Evolutionary conservation across 92 coral and sea anemone genomes (phyloP), one percentile per base, ranked within the genome.

Genomic region (Nematostella vectensis): DNA sequence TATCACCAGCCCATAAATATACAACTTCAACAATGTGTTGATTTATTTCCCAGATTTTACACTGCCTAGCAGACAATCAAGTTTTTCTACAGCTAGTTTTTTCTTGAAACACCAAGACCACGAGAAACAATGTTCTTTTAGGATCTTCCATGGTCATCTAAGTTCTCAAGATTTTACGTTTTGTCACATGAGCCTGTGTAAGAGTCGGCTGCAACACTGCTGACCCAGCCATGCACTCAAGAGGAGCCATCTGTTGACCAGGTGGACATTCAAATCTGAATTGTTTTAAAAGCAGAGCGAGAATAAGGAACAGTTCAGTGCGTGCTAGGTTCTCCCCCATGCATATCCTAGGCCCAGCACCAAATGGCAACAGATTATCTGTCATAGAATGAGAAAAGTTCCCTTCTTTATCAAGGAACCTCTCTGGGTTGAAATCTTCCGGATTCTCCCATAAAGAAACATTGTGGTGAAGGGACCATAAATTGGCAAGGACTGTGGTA

Each of bases 381-480:
- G 72, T 50, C 33, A 23, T 50, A 22, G 86, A 79, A 30, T 66
- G 26, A 23, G 59, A 58, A 61, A 59, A 65, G 25, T 20, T 60
- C 3, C 82, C 83, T 25, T 74, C 62, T 13, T 36, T 62, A 50
- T 74, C 64, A 3, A 79, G 58, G 60, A 84, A 84, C 54, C 94
- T 63, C 11, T 56, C 72, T 22, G 94, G 94, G 27, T 54, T 23
- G 51, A 84, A 84, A 23, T 31, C 43, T 18, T 66, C 31, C 23
- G 94, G 83, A 63, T 84, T 73, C 19, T 45, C 68, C 94, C 94
- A 84, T 19, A 67, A 31, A 3, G 45, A 55, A 31, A 72, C 59
- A 62, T 79, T 80, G 44, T 65, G 81, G 51, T 84, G 94, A 22
- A 84, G 77, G 63, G 94, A 80, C 81, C 75, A 79, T 17, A 69